Evolutionary conservation across 2,888 invertebrate genomes (phyloP).

Genomic region (Chrysolina haemoptera): DNA sequence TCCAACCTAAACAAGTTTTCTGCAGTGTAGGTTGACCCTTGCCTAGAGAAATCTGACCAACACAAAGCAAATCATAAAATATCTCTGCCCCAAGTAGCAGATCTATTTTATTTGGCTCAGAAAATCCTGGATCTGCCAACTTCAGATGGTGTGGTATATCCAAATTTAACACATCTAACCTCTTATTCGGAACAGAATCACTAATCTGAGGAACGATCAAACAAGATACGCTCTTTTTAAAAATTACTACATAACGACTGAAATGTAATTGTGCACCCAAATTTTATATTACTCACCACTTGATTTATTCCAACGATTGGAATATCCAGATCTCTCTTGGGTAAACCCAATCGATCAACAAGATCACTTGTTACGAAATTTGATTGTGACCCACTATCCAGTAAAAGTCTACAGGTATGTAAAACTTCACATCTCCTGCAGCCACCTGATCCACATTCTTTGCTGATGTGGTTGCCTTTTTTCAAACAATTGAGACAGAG

Average conservation of each 20-base stretch:
- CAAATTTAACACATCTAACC: not conserved
- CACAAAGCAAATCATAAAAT: not conserved
- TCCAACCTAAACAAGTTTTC: not conserved
- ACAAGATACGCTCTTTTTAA: not conserved
- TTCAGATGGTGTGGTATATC: not conserved
- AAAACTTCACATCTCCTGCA: not conserved
- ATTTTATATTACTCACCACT: not conserved
- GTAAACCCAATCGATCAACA: not conserved
- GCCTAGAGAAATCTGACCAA: not conserved
- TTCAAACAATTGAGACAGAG: not conserved
- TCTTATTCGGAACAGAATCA: not conserved
- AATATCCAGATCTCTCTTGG: not conserved
- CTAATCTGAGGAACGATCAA: not conserved
- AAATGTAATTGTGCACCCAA: not conserved
- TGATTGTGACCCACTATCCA: not conserved
- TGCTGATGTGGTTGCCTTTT: not conserved
- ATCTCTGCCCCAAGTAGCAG: not conserved
- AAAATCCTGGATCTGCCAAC: not conserved
- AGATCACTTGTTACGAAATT: not conserved
- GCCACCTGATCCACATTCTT: slow-evolving; percentile 1
- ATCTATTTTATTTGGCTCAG: not conserved
- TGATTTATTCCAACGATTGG: not conserved
- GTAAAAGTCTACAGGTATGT: not conserved
- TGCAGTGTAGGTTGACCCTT: not conserved
- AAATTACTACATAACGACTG: not conserved